Evolutionary conservation across 2,113 vertebrate genomes (phyloP).

Genomic region (Daboia siamensis): DNA sequence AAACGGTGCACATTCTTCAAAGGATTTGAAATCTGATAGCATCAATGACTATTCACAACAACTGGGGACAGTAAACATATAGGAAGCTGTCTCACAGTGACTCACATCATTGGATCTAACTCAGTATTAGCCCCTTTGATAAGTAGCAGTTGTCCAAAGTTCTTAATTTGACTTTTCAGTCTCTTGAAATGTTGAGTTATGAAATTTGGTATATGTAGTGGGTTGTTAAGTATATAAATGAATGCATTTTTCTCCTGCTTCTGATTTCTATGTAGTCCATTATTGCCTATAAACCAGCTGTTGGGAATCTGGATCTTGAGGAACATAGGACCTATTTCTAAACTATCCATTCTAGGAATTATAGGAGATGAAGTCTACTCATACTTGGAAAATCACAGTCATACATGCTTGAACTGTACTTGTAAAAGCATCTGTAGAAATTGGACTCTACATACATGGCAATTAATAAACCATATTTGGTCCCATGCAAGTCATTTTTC

Average conservation of each 20-base stretch:
- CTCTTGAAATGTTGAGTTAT: neutral
- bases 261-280: neutral
- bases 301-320: neutral
- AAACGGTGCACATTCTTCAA: neutral
- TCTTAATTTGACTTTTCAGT: neutral
- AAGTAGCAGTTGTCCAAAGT: neutral
- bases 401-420: neutral
- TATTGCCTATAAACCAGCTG: neutral
- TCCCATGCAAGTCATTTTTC: neutral
- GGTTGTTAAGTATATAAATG: neutral
- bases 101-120: neutral
- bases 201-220: neutral
- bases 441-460: neutral
- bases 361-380: neutral
- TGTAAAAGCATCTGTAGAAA: neutral
- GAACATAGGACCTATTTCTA: neutral
- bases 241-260: neutral
- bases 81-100: neutral
- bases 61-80: neutral
- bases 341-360: neutral
- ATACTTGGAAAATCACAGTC: neutral
- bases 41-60: neutral
- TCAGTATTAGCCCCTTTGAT: neutral
- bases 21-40: neutral
- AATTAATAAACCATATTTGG: neutral